These are phyloP conservation scores for Nothoprocta pentlandii DNA, from an alignment of 2,113 vertebrate genomes.

Conservation along the genomic window DNA sequence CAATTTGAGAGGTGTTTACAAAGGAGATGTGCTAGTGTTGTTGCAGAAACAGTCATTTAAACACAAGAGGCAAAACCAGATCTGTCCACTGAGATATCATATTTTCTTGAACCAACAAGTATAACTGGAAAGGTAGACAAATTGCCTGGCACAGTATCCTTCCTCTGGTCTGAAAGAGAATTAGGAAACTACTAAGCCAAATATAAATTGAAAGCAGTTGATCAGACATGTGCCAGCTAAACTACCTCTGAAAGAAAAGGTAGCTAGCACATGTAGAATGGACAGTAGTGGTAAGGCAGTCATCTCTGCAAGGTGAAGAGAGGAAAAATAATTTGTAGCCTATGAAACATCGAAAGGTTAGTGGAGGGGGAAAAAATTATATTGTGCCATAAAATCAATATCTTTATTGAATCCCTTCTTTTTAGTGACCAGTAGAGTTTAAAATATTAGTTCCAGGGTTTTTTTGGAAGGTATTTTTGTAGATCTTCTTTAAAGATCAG, in stretches of 20 bases:
- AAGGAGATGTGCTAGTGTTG: background rate
- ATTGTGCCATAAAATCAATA: slow-evolving; percentile 7
- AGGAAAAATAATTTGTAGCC: background rate
- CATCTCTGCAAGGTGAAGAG: background rate
- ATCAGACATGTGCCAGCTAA: background rate
- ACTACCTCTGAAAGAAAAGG: background rate
- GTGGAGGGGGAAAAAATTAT: slow-evolving; percentile 5
- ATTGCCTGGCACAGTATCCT: background rate
- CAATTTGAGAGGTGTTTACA: background rate
- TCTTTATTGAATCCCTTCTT: background rate
- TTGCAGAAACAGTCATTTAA: background rate
- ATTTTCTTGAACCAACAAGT: background rate
- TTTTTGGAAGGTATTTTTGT: background rate
- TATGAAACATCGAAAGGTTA: background rate
- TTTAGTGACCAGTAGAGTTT: background rate
- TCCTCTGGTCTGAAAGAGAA: background rate
- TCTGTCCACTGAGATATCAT: background rate
- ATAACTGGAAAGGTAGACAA: background rate
- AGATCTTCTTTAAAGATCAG: slow-evolving; percentile 4
- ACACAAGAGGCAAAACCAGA: background rate
- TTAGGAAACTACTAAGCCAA: background rate
- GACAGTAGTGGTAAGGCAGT: background rate
- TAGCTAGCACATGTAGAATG: background rate
- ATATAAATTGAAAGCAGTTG: background rate
- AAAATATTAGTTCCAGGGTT: background rate